Evolutionary conservation across 2,797 vertebrate genomes (phyloP).

Genomic region (Schizothorax lantsangensis): DNA sequence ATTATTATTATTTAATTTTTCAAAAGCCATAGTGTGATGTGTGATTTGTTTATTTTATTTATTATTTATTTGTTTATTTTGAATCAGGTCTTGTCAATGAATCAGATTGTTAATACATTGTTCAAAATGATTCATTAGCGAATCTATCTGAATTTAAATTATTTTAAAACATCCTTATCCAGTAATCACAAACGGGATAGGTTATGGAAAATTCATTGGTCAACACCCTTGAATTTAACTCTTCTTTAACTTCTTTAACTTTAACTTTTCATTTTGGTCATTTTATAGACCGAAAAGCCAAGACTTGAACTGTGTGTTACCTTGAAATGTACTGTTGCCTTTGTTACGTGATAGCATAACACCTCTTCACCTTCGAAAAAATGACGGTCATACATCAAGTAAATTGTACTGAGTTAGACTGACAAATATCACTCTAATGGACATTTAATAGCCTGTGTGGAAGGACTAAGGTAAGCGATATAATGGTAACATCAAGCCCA

Average conservation of each 20-base stretch:
- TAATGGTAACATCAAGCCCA: conserved; percentile 44
- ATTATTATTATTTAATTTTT: background rate
- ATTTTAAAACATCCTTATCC: background rate
- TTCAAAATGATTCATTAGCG: background rate
- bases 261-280: background rate
- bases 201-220: background rate
- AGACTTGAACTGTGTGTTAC: background rate
- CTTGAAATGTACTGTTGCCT: conserved; percentile 62
- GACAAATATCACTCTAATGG: conserved; percentile 74
- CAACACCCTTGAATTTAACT: background rate
- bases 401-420: conserved; percentile 78
- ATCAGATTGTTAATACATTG: background rate
- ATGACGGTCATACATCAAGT: conserved; percentile 79
- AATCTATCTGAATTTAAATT: background rate
- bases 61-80: no score
- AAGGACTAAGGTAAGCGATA: conserved; percentile 52
- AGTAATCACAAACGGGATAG: background rate
- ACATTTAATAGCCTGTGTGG: conserved; percentile 57
- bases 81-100: background rate
- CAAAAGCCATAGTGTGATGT: background rate
- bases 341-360: conserved; percentile 66
- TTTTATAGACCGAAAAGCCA: background rate
- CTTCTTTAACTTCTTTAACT: background rate
- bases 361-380: conserved; percentile 76
- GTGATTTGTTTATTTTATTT: background rate